Conservation (phyloP, 1,140 invertebrate genomes). For the Holotrichia oblita region DNA sequence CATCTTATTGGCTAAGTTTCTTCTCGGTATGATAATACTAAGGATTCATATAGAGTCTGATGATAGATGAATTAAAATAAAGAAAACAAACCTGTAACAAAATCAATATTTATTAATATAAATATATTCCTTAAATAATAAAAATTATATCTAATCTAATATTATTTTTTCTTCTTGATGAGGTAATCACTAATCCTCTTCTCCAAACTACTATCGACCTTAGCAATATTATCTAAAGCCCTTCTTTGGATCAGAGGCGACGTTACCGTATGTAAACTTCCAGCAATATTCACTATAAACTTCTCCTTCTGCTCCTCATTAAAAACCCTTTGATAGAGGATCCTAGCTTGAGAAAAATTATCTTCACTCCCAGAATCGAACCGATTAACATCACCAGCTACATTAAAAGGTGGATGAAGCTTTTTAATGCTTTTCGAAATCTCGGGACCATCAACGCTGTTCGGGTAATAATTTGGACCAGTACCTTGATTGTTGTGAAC, state of each 20-base stretch:
- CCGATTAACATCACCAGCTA: conserved; percentile 70
- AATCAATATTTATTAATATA: too few species aligned
- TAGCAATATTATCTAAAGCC: conserved; percentile 77
- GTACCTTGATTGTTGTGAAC: conserved; percentile 73
- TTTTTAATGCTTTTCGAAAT: conserved; percentile 64
- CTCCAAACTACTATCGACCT: conserved; percentile 75
- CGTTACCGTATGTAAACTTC: conserved; percentile 76
- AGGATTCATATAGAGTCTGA: too few species aligned
- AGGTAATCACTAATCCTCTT: conserved; percentile 59
- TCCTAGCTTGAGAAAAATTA: conserved; percentile 83
- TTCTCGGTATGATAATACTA: too few species aligned
- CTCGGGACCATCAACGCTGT: conserved; percentile 88
- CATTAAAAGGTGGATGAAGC: conserved; percentile 59
- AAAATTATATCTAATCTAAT: too few species aligned
- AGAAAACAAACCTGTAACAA: too few species aligned
- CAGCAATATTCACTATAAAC: conserved; percentile 81
- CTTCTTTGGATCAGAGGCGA: conserved; percentile 77
- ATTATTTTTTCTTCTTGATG: not conserved
- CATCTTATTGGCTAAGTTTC: too few species aligned
- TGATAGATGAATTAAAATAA: too few species aligned
- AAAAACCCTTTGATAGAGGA: conserved; percentile 84
- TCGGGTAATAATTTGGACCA: conserved; percentile 93
- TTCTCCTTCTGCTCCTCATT: conserved; percentile 74
- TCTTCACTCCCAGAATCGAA: conserved; percentile 86
- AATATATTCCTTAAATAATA: too few species aligned